Evolutionary conservation across 2,113 vertebrate species (phyloP).

Genomic region (Percopsis transmontana): DNA sequence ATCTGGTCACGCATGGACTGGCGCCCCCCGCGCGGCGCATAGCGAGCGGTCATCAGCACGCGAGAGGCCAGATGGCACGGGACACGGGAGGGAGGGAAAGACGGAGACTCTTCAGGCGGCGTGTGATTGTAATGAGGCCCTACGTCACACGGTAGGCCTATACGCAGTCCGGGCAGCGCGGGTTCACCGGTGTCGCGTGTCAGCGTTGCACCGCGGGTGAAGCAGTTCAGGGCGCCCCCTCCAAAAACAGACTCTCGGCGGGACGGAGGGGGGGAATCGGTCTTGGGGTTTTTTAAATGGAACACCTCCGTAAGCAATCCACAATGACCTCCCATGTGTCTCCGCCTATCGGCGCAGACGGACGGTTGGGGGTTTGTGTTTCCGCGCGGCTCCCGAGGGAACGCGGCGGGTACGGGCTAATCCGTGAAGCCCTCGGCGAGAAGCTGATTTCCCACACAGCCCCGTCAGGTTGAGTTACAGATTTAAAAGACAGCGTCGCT

Average conservation of each 20-base stretch:
- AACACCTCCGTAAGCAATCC: constrained; percentile 73
- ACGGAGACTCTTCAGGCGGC: neutral
- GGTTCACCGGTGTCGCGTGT: constrained; percentile 64
- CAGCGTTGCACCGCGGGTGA: constrained; percentile 43
- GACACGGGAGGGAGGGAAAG: neutral
- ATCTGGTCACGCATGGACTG: constrained; percentile 64
- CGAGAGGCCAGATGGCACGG: constrained; percentile 6
- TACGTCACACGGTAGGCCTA: constrained; percentile 6
- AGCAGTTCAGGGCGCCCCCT: constrained; percentile 47
- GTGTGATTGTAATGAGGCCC: constrained; percentile 33
- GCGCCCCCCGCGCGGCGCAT: constrained; percentile 60
- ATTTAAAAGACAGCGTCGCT: constrained; percentile 64
- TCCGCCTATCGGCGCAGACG: constrained; percentile 10
- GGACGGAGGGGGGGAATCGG: constrained; percentile 54
- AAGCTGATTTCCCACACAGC: constrained; percentile 65
- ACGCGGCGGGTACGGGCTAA: constrained; percentile 43
- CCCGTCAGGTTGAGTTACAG: constrained; percentile 68
- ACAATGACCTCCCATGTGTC: constrained; percentile 48
- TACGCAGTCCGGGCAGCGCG: constrained; percentile 37
- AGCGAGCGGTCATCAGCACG: constrained; percentile 36
- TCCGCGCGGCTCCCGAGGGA: constrained; percentile 7
- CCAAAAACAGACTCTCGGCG: constrained; percentile 55
- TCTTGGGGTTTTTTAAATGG: constrained; percentile 76
- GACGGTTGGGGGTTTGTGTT: constrained; percentile 18
- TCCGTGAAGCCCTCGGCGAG: constrained; percentile 43